A percentile compares a stretch with the other conserved stretches of the same genome.
Conservation (phyloP, 2,888 invertebrate genomes). For the Pilophorus perplexus region DNA sequence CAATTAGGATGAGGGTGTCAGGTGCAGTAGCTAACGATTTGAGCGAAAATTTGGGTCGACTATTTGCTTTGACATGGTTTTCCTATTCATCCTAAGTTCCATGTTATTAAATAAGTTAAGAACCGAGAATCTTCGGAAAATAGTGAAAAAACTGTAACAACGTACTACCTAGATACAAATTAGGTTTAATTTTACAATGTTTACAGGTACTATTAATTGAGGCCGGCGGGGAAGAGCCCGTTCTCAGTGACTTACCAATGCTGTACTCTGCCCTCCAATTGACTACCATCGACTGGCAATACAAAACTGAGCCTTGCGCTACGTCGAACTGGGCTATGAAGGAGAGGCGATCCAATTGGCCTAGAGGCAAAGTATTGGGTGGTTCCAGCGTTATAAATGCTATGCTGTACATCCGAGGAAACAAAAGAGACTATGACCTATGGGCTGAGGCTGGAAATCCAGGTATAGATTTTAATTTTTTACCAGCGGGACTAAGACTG, state of each 20-base stretch:
- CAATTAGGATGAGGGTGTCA: too few species aligned
- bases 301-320: conserved; percentile 67
- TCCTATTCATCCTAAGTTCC: too few species aligned
- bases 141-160: too few species aligned
- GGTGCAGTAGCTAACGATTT: too few species aligned
- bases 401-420: conserved; percentile 85
- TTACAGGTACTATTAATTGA: conserved; percentile 66
- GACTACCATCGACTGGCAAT: conserved; percentile 78
- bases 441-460: conserved; percentile 71
- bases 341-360: conserved; percentile 53
- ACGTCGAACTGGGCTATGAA: conserved; percentile 53
- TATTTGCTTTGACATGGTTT: too few species aligned
- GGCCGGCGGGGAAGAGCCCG: conserved; percentile 73
- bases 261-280: conserved; percentile 69
- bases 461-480: conserved; percentile 43
- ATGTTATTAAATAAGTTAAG: too few species aligned
- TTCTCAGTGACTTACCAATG: conserved; percentile 69
- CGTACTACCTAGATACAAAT: too few species aligned
- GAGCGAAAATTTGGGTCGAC: too few species aligned
- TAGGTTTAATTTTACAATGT: too few species aligned
- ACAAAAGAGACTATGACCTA: conserved; percentile 77
- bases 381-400: conserved; percentile 84
- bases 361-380: conserved; percentile 59
- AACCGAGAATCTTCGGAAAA: too few species aligned
- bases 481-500: too few species aligned